phyloP scores from a whole-genome alignment of 2,888 invertebrate species.

The Archips xylosteana region DNA sequence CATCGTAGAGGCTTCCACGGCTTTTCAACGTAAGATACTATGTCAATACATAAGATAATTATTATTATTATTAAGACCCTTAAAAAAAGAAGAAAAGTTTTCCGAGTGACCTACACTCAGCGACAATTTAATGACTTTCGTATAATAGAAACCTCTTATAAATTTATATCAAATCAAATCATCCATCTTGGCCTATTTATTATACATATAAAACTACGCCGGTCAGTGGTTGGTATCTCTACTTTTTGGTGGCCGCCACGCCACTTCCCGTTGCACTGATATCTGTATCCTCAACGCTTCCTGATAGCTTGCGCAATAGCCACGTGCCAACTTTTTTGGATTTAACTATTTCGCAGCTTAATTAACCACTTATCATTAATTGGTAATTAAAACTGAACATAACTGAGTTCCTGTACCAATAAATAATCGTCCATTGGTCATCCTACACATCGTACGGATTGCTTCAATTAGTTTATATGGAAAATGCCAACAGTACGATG shows the following conservation, averaged over 20 bases:
- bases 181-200: constrained; percentile 1
- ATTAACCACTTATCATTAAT: constrained; percentile 4
- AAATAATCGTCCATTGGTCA: neutral
- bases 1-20: too few species aligned
- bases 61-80: too few species aligned
- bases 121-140: neutral
- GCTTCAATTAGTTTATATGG: neutral
- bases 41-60: too few species aligned
- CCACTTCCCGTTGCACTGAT: constrained; percentile 71
- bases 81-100: too few species aligned
- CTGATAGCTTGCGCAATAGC: constrained; percentile 69
- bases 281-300: constrained; percentile 66
- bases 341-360: constrained; percentile 25
- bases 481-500: neutral
- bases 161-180: neutral
- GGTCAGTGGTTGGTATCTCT: constrained; percentile 37
- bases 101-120: neutral
- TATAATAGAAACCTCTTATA: neutral
- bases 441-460: neutral
- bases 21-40: too few species aligned
- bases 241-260: constrained; percentile 58
- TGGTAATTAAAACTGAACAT: neutral
- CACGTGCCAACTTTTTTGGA: constrained; percentile 52
- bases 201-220: constrained; percentile 21
- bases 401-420: neutral